Conservation (phyloP, 2,888 invertebrate species). For the Lepidocyrtoides sp. region DNA sequence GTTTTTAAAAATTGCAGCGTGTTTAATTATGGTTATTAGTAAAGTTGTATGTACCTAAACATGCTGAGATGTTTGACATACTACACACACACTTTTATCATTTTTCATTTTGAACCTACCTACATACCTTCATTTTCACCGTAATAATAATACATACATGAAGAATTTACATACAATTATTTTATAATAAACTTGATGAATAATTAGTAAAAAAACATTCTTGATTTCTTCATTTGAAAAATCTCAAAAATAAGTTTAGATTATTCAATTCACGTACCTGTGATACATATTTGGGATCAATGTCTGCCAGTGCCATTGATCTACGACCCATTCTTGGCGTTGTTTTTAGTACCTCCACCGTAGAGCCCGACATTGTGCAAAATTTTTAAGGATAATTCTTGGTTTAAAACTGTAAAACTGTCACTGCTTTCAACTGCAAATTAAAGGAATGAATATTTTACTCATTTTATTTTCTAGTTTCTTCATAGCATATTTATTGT, state of each 20-base stretch:
- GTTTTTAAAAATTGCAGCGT: conserved; percentile 30
- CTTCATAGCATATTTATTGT: too few relatives aligned
- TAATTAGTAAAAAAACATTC: not conserved
- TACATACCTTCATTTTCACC: not conserved
- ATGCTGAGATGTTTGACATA: not conserved
- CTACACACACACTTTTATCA: not conserved
- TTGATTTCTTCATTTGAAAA: not conserved
- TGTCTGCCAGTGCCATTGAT: conserved; percentile 85
- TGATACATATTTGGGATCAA: conserved; percentile 85
- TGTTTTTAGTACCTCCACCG: conserved; percentile 82
- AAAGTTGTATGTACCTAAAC: conserved; percentile 20
- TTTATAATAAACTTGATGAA: conserved; percentile 3
- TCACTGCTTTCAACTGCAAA: conserved; percentile 24
- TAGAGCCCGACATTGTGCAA: conserved; percentile 82
- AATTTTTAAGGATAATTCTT: not conserved
- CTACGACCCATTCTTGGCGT: conserved; percentile 84
- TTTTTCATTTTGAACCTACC: not conserved
- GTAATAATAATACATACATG: not conserved
- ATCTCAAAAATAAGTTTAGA: not conserved
- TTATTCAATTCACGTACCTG: conserved; percentile 78
- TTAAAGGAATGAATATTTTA: too few relatives aligned
- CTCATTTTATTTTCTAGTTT: too few relatives aligned
- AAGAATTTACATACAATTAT: too few relatives aligned
- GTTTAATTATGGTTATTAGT: conserved; percentile 46
- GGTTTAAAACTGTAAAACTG: not conserved